phyloP scores from a whole-genome alignment of 2,797 vertebrate species.

The Coreius guichenoti region DNA sequence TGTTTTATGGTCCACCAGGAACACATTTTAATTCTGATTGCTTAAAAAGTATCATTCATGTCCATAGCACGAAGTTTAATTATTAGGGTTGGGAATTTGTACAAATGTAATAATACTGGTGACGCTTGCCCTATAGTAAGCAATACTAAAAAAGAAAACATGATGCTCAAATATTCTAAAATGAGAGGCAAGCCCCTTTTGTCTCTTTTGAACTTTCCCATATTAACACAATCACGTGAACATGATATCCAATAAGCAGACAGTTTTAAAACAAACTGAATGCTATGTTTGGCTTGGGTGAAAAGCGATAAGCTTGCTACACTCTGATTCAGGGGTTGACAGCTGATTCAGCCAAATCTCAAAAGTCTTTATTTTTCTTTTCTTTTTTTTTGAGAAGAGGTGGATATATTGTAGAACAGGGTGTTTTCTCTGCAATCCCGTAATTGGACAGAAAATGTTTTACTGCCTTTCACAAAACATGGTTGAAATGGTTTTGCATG shows the following conservation, averaged over 20 bases:
- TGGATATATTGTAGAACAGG: constrained; percentile 41
- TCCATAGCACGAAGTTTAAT: not conserved
- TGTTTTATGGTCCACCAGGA: not conserved
- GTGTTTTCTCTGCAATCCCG: constrained; percentile 62
- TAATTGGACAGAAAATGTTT: constrained; percentile 78
- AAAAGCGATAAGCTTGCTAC: constrained; percentile 44
- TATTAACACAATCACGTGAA: constrained; percentile 27
- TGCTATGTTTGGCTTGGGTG: constrained; percentile 41
- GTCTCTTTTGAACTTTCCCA: constrained; percentile 10
- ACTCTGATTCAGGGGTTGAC: constrained; percentile 14
- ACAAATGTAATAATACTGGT: not conserved
- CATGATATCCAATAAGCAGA: constrained; percentile 30
- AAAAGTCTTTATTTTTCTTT: not conserved
- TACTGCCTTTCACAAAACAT: constrained; percentile 68
- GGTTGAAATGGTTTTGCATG: constrained; percentile 65
- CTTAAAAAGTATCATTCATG: not conserved
- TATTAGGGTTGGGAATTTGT: not conserved
- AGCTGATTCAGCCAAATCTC: constrained; percentile 41
- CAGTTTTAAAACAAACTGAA: constrained; percentile 44
- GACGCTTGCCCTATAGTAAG: not conserved
- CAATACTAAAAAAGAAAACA: not conserved
- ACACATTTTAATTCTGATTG: not conserved
- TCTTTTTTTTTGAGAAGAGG: not conserved
- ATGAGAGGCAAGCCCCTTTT: constrained; percentile 3
- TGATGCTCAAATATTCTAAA: not conserved